Conservation (phyloP, 2,797 vertebrate species). For the Serranus cabrilla region DNA sequence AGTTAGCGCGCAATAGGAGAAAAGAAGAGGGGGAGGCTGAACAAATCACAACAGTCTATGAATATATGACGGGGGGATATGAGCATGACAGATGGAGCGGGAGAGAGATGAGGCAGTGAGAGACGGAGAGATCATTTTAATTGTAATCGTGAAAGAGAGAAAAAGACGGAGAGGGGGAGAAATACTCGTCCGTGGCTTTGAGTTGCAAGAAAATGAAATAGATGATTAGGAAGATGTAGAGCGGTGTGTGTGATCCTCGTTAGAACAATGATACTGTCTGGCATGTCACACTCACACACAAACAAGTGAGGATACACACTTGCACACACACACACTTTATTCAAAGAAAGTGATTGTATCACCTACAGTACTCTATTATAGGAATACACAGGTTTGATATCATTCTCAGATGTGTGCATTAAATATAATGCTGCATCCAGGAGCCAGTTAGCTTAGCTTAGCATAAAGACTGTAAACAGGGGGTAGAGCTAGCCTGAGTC, state of each 20-base stretch:
- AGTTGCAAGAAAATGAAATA: conserved; percentile 58
- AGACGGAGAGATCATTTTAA: conserved; percentile 56
- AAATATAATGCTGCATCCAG: not conserved
- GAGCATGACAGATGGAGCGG: conserved; percentile 62
- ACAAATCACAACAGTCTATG: conserved; percentile 55
- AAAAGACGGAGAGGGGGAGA: conserved; percentile 52
- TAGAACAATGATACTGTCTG: conserved; percentile 59
- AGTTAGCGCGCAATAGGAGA: conserved; percentile 22
- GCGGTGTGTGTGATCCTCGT: conserved; percentile 62
- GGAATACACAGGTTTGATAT: not conserved
- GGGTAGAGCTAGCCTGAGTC: not conserved
- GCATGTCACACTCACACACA: conserved; percentile 22
- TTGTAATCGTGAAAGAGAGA: conserved; percentile 54
- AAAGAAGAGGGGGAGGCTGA: conserved; percentile 36
- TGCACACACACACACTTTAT: conserved; percentile 16
- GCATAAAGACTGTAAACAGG: not conserved
- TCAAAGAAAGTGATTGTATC: conserved; percentile 13
- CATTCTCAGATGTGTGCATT: not conserved
- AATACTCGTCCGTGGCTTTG: conserved; percentile 39
- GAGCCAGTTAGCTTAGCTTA: conserved; percentile 2
- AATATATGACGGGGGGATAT: conserved; percentile 48
- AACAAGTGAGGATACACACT: not conserved
- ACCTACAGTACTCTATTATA: conserved; percentile 6
- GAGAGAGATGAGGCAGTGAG: conserved; percentile 49
- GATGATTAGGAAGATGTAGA: conserved; percentile 65